These are phyloP conservation scores for Kryphioiulus occultus DNA, from an alignment of 2,888 invertebrate species.

Conservation along the genomic window DNA sequence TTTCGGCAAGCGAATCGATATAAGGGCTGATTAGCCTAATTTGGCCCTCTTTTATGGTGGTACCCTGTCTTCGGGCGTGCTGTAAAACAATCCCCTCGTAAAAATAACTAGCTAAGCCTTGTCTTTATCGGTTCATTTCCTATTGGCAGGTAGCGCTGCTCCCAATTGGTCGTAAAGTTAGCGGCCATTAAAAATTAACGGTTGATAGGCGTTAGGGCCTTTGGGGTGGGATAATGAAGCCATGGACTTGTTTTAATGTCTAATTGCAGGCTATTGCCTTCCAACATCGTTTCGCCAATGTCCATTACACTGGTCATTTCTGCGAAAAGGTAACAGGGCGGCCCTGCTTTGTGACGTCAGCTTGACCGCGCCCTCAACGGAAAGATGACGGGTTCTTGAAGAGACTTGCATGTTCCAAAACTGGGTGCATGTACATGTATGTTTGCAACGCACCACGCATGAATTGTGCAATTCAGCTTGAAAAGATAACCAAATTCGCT, in stretches of 20 bases:
- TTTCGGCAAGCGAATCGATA: neutral
- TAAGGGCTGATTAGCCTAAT: neutral
- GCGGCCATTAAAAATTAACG: neutral
- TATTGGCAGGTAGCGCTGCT: neutral
- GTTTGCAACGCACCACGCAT: too few relatives aligned
- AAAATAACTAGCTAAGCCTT: neutral
- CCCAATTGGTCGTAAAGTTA: neutral
- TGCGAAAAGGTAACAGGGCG: neutral
- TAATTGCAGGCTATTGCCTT: neutral
- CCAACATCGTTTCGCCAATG: neutral
- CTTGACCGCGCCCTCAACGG: neutral
- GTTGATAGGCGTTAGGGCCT: neutral
- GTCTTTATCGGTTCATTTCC: neutral
- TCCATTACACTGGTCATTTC: neutral
- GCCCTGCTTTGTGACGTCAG: neutral
- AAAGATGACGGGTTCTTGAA: too few relatives aligned
- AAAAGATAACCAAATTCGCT: too few relatives aligned
- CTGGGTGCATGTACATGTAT: too few relatives aligned
- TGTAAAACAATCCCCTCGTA: neutral
- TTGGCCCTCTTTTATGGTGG: constrained; percentile 11
- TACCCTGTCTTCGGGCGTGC: neutral
- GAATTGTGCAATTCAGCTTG: too few relatives aligned
- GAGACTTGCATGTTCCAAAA: too few relatives aligned
- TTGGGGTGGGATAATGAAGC: neutral
- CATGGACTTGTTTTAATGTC: neutral